Evolutionary conservation across 1,140 invertebrate species (phyloP), one percentile per base, ranked within the genome.

Genomic region (Bombus affinis): DNA sequence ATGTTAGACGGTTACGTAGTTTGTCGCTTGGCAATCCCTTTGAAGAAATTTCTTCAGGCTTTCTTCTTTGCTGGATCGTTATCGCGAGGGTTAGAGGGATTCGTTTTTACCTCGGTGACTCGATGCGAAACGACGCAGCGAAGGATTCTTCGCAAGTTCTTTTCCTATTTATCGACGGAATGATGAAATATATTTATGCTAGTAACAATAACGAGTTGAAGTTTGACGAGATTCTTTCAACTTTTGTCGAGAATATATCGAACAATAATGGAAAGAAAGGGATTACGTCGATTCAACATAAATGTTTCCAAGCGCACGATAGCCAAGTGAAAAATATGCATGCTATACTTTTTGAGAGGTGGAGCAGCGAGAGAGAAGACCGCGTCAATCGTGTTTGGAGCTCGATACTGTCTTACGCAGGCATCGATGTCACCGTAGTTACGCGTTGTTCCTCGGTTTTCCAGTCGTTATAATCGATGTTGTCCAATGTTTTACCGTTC

Each of bases 351-450:
- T 71, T 1, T 0, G 3, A 3, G 2, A 65, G 18, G 18, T 9
- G 28, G 12, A 12, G 9, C 5, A 37, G 3, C 28, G 0, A 1
- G 3, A 32, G 1, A 47, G 1, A 1, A 25, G 35, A 32, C 0
- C 22, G 10, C 4, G 22, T 59, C 70, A 4, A 25, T 59, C 37
- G 47, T 22, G 47, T 76, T n/a, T 37, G 32, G 1, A n/a, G 74
- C 32, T 65, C 59, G 0, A 47, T 39, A 39, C 32, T 53, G 32
- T 65, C 77, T 53, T 72, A 32, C 4, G 76, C 83, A 1, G 77
- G 83, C 83, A 47, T 85, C 39, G 57, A 80, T 80, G 83, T 85
- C 83, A 35, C 82, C 32, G 39, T 10, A 28, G 35, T 37, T 74
- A 32, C 12, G 6, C 0, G 22, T 25, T 22, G 32, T 35, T 66